These are phyloP conservation scores for Halisarca cf. caerulea DNA, from an alignment of 37 sponge, comb jelly and placozoan genomes.

Conservation along the genomic window DNA sequence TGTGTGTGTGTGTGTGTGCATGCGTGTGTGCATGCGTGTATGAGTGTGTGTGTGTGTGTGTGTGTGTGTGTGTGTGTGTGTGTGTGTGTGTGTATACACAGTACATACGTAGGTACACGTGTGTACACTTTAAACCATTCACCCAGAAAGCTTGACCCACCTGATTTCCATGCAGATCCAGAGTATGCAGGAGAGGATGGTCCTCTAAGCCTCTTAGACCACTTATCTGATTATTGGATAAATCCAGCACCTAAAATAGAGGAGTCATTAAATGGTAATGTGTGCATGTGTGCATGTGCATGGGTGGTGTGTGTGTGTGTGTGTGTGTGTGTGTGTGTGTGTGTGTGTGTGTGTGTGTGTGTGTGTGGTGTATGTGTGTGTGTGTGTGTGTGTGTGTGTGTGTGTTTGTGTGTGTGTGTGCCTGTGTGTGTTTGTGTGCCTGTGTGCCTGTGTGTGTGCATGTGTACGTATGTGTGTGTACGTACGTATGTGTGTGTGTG, in stretches of 20 bases:
- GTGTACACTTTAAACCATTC: too few species aligned
- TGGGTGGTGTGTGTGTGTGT: neutral
- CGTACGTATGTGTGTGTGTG: neutral
- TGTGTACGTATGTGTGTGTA: neutral
- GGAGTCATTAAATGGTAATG: neutral
- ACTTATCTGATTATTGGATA: constrained; percentile 72
- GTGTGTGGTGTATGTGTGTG: neutral
- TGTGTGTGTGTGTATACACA: too few species aligned
- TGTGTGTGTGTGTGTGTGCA: too few species aligned
- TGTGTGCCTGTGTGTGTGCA: too few species aligned
- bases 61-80: too few species aligned
- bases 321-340: too few species aligned
- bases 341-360: neutral
- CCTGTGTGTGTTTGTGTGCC: too few species aligned
- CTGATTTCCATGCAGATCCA: constrained; percentile 73
- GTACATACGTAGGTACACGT: too few species aligned
- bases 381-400: neutral
- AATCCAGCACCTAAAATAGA: constrained; percentile 51
- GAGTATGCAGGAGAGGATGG: constrained; percentile 42
- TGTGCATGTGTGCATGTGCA: neutral
- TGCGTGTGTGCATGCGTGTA: too few species aligned
- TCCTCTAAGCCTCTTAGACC: constrained; percentile 63
- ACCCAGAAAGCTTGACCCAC: too few species aligned
- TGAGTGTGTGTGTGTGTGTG: too few species aligned
- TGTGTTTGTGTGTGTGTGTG: neutral